A percentile compares a stretch with the other conserved stretches of the same genome.
Evolutionary conservation across 1,140 invertebrate genomes (phyloP).

Genomic region (Marisa cornuarietis): DNA sequence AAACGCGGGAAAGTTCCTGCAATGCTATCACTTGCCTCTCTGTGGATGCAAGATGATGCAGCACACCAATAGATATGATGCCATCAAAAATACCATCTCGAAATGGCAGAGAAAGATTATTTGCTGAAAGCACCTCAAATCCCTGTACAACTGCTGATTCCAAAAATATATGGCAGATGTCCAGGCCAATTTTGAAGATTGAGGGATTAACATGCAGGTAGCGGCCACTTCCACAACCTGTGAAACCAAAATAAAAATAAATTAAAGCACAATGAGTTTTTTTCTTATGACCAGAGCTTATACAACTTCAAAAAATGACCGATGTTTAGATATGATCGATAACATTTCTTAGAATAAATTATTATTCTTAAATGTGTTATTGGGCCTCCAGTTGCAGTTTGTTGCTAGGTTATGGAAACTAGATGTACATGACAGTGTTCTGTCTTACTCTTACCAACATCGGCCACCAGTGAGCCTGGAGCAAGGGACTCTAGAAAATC

Average conservation of each 20-base stretch:
- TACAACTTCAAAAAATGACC: background rate
- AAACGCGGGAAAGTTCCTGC: constrained; percentile 85
- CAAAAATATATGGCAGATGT: constrained; percentile 83
- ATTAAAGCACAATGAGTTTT: background rate
- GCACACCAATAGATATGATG: constrained; percentile 91
- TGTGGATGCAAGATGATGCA: constrained; percentile 93
- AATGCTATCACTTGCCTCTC: constrained; percentile 88
- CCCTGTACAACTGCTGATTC: constrained; percentile 80
- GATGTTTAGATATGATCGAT: background rate
- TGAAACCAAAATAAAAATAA: constrained; percentile 34
- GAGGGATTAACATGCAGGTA: constrained; percentile 87
- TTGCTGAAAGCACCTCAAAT: constrained; percentile 82
- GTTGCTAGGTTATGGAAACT: background rate
- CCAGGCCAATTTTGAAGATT: constrained; percentile 86
- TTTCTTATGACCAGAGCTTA: background rate
- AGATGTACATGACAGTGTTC: background rate
- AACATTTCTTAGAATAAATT: background rate
- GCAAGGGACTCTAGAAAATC: constrained; percentile 88
- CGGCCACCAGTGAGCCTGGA: constrained; percentile 89
- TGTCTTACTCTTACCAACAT: constrained; percentile 78
- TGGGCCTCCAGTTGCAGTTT: background rate
- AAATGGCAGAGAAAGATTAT: constrained; percentile 90
- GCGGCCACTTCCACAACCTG: constrained; percentile 93
- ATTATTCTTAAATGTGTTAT: background rate
- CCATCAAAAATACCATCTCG: constrained; percentile 94